phyloP scores from a whole-genome alignment of 2,888 invertebrate species.

The Cyrtodaria siliqua region DNA sequence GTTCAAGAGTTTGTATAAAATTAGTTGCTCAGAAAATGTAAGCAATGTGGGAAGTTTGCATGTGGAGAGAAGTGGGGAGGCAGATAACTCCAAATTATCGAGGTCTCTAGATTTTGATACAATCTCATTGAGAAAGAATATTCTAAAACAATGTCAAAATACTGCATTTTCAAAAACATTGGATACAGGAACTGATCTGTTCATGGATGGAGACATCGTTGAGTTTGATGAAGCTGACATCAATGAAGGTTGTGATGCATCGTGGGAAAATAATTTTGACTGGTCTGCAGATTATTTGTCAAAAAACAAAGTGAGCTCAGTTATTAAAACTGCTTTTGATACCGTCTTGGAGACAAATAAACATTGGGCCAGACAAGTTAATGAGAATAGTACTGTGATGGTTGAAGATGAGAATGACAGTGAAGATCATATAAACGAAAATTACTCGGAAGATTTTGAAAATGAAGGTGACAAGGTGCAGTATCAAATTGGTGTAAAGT shows the following conservation, averaged over 20 bases:
- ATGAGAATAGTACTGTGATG: no score
- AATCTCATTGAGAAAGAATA: slow-evolving; percentile 35
- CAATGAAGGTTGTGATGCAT: not conserved
- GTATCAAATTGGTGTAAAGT: slow-evolving; percentile 28
- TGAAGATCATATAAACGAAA: not conserved
- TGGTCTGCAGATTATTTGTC: no score
- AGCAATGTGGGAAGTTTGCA: not conserved
- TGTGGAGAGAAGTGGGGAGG: not conserved
- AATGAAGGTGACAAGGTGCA: slow-evolving; percentile 1
- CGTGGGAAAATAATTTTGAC: no score
- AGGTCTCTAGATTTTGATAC: slow-evolving; percentile 56
- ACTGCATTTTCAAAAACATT: slow-evolving; percentile 52
- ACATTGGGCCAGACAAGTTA: no score
- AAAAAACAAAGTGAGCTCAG: no score
- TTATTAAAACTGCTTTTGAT: no score
- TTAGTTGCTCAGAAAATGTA: not conserved
- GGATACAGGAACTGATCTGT: slow-evolving; percentile 9
- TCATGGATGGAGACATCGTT: not conserved
- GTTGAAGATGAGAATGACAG: not conserved
- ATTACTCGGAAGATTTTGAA: not conserved
- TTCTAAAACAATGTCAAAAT: slow-evolving; percentile 31
- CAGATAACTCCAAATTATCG: not conserved
- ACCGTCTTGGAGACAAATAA: no score
- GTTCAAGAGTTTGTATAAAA: not conserved
- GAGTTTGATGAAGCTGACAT: not conserved